Evolutionary conservation across 2,888 invertebrate species (phyloP), one percentile per base, ranked within the genome.

Genomic region (Synergus umbraculus): DNA sequence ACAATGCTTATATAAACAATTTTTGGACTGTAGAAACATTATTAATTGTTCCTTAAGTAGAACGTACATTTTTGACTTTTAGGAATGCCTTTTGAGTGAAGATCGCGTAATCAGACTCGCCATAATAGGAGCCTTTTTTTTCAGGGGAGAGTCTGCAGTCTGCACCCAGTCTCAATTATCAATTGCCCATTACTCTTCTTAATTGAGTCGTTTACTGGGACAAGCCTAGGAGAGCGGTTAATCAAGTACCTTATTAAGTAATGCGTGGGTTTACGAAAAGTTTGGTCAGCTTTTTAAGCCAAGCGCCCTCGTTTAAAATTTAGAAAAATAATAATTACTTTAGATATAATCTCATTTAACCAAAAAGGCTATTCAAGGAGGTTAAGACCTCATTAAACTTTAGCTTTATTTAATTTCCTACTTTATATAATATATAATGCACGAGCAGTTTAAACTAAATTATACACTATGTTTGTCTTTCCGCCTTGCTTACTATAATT

Each of bases 151-250:
- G 66, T 44, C 66, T 37, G 37, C 37, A 37, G 37, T 37, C 37
- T 66, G 66, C 66, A 66, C 66, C 66, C 66, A 66, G 66, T 66
- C 44, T 66, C 66, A 66, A 66, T 66, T 66, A 66, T 66, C 66
- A 66, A 66, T 44, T 9, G 66, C 18, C 66, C 66, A 66, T 66
- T 66, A 66, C 41, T 66, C 66, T 15, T 43, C 66, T 44, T 66
- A 66, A 66, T 66, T 66, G 43, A 44, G 66, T 44, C 43, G 66
- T 66, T 66, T 66, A 44, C 44, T 66, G 66, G 18, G 43, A 66
- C 43, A 18, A 66, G 44, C 43, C 66, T 66, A 41, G 43, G 44
- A 66, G 66, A 66, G 43, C 44, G n/a, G 66, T 66, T 66, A 66
- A 66, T 66, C 66, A 44, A 43, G n/a, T 65, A 18, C 43, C 66